These are phyloP conservation scores for Drosophila eohydei DNA, from an alignment of 2,888 invertebrate genomes.

Conservation along the genomic window DNA sequence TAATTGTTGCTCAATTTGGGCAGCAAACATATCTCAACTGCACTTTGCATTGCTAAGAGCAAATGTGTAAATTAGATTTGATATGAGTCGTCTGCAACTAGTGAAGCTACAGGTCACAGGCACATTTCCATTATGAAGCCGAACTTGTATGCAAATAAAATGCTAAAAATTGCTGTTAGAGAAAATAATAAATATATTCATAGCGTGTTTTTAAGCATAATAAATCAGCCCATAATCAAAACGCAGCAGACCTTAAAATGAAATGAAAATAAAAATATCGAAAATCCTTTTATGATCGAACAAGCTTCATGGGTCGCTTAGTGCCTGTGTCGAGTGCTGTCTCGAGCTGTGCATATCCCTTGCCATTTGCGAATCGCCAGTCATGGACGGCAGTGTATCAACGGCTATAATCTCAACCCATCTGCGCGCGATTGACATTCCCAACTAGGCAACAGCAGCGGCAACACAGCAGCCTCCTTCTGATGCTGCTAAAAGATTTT, in stretches of 20 bases:
- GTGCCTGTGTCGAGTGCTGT: not conserved
- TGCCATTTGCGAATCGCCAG: constrained; percentile 4
- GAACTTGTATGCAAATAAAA: not conserved
- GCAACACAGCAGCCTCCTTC: not conserved
- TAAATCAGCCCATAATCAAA: not conserved
- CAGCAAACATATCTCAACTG: no score
- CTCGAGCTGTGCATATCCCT: not conserved
- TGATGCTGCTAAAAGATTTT: constrained; percentile 19
- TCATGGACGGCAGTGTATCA: constrained; percentile 11
- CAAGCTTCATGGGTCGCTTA: constrained; percentile 5
- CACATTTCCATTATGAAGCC: not conserved
- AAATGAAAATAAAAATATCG: not conserved
- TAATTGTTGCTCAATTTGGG: not conserved
- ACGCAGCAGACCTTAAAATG: constrained; percentile 3
- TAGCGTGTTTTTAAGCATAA: no score
- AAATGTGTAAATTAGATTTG: not conserved
- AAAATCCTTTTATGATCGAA: constrained; percentile 9
- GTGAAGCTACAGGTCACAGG: not conserved
- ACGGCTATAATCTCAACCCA: constrained; percentile 6
- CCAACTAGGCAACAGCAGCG: constrained; percentile 39
- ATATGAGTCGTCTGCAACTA: not conserved
- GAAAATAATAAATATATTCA: not conserved
- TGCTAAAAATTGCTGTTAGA: not conserved
- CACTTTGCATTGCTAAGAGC: not conserved
- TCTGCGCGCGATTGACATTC: constrained; percentile 37